Evolutionary conservation across 2,888 invertebrate species (phyloP).

Genomic region (Ennomos fuscantarius): DNA sequence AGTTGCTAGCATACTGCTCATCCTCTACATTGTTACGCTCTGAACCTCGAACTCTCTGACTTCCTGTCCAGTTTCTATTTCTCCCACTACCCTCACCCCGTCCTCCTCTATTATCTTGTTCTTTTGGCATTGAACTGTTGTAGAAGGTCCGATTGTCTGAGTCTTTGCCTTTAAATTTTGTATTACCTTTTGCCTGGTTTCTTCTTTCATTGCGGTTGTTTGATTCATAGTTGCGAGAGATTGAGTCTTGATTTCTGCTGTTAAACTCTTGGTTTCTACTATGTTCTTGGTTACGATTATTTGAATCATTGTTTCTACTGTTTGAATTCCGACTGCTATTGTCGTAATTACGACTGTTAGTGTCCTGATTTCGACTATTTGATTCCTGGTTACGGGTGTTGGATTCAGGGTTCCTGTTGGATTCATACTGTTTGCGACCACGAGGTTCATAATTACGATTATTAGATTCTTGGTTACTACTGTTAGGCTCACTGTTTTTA

Average conservation of each 20-base stretch:
- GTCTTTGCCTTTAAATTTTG: conserved; percentile 68
- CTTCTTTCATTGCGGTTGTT: conserved; percentile 50
- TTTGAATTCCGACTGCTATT: conserved; percentile 14
- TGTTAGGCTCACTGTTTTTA: conserved; percentile 36
- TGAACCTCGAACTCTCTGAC: conserved; percentile 59
- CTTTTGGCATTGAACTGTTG: conserved; percentile 69
- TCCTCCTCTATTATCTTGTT: conserved; percentile 67
- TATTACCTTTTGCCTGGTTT: conserved; percentile 61
- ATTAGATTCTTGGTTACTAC: conserved; percentile 29
- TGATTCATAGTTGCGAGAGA: conserved; percentile 37
- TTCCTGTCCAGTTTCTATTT: conserved; percentile 65
- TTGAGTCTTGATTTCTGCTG: conserved; percentile 30
- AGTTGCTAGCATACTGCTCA: conserved; percentile 74
- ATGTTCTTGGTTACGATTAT: conserved; percentile 36
- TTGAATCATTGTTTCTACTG: conserved; percentile 31
- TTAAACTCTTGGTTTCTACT: conserved; percentile 29
- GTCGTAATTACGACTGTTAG: conserved; percentile 36
- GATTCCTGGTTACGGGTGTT: conserved; percentile 28
- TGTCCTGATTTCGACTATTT: conserved; percentile 40
- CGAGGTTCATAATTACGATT: conserved; percentile 39
- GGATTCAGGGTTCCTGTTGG: conserved; percentile 36
- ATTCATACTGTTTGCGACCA: conserved; percentile 32
- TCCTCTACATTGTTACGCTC: conserved; percentile 69
- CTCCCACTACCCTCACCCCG: conserved; percentile 44
- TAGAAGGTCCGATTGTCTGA: conserved; percentile 71